Evolutionary conservation across 1,140 invertebrate genomes (phyloP).

Genomic region (Brachystomella parvula): DNA sequence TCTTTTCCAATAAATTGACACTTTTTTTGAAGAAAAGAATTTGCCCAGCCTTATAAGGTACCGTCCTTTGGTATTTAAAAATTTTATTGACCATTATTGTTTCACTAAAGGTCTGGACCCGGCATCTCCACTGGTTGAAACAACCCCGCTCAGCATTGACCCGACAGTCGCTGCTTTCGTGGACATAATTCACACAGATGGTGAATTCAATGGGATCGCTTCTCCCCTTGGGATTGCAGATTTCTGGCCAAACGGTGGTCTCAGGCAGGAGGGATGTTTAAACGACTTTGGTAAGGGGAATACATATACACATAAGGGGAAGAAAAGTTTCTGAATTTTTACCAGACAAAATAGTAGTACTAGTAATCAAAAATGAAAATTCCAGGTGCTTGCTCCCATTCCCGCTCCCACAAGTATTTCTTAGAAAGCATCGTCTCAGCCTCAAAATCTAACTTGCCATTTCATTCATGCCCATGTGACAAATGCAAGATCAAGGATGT

Average conservation of each 20-base stretch:
- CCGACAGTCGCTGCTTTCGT: constrained; percentile 49
- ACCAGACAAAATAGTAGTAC: background rate
- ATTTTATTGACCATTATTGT: too few relatives aligned
- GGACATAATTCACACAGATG: constrained; percentile 52
- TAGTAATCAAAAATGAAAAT: background rate
- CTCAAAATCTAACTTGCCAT: background rate
- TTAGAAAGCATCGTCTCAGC: background rate
- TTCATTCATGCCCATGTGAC: background rate
- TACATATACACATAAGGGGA: background rate
- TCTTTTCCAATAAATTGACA: too few relatives aligned
- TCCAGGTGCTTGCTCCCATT: background rate
- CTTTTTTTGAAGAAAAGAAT: too few relatives aligned
- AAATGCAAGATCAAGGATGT: background rate
- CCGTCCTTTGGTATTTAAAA: too few relatives aligned
- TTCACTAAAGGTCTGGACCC: constrained; percentile 40
- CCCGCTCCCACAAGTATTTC: background rate
- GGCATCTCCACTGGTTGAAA: constrained; percentile 34
- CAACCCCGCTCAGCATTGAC: constrained; percentile 48
- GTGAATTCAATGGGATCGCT: constrained; percentile 49
- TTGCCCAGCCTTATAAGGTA: too few relatives aligned
- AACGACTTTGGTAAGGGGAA: background rate
- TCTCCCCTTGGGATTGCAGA: constrained; percentile 50
- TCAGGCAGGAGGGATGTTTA: background rate
- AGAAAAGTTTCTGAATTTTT: background rate
- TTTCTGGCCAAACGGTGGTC: constrained; percentile 53